A percentile compares a stretch with the other conserved stretches of the same genome.
These are phyloP conservation scores for Myxocyprinus asiaticus DNA, from an alignment of 2,113 vertebrate genomes.

Conservation along the genomic window DNA sequence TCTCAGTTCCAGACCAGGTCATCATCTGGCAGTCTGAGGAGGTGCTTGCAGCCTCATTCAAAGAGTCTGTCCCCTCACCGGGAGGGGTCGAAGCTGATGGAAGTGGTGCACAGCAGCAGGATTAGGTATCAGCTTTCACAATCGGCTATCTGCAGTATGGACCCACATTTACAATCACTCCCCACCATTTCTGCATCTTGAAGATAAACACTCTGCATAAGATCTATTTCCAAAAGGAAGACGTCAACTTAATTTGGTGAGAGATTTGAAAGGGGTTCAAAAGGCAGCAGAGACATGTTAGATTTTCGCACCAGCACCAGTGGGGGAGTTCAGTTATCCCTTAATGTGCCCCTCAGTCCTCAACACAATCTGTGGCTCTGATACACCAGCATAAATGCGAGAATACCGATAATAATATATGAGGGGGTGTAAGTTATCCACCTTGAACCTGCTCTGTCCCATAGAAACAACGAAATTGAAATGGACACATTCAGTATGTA, in stretches of 20 bases:
- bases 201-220: constrained; percentile 64
- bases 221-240: constrained; percentile 74
- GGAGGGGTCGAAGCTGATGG: constrained; percentile 61
- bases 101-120: constrained; percentile 60
- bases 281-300: constrained; percentile 51
- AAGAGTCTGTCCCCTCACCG: constrained; percentile 59
- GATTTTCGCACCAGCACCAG: constrained; percentile 75
- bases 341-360: constrained; percentile 47
- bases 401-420: constrained; percentile 67
- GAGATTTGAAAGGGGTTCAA: constrained; percentile 39
- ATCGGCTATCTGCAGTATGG: constrained; percentile 63
- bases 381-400: constrained; percentile 77
- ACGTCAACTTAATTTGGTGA: constrained; percentile 70
- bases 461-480: constrained; percentile 78
- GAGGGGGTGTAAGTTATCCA: constrained; percentile 61
- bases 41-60: constrained; percentile 46
- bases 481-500: no score
- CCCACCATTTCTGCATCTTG: constrained; percentile 22
- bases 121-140: constrained; percentile 64
- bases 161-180: constrained; percentile 25
- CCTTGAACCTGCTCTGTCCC: constrained; percentile 72
- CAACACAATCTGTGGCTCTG: constrained; percentile 71
- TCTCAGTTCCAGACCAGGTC: constrained; percentile 70
- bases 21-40: constrained; percentile 60
- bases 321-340: constrained; percentile 81